Evolutionary conservation across 2,113 vertebrate species (phyloP).

Genomic region (Albula goreensis): DNA sequence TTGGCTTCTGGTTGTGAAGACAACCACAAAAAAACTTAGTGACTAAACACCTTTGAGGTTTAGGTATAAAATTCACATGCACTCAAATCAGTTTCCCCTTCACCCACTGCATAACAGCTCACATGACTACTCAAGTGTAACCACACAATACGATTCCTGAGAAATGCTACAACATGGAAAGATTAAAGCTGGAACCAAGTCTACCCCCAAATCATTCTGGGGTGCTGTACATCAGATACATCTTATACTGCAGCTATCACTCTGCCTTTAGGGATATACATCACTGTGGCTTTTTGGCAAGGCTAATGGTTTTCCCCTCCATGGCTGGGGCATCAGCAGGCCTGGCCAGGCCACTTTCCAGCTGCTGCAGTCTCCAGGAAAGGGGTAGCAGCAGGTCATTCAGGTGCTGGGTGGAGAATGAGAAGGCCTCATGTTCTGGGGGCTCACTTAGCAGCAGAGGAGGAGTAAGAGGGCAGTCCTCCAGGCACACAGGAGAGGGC

Average conservation of each 20-base stretch:
- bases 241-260: background rate
- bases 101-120: background rate
- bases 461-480: constrained; percentile 47
- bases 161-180: background rate
- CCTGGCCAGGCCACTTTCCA: constrained; percentile 52
- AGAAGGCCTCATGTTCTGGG: constrained; percentile 63
- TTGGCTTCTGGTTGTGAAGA: background rate
- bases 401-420: constrained; percentile 71
- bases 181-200: background rate
- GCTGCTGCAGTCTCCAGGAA: constrained; percentile 66
- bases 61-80: background rate
- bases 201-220: background rate
- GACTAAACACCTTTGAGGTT: background rate
- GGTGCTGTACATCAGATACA: background rate
- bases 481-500: constrained; percentile 45
- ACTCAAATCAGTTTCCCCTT: background rate
- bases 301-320: constrained; percentile 47
- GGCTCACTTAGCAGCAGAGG: constrained; percentile 30
- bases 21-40: background rate
- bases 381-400: constrained; percentile 69
- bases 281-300: background rate
- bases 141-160: background rate
- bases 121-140: background rate
- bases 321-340: constrained; percentile 35
- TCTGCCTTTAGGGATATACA: background rate